Evolutionary conservation across 92 coral and sea anemone species (phyloP).

Genomic region (Chrysogorgia sp.): DNA sequence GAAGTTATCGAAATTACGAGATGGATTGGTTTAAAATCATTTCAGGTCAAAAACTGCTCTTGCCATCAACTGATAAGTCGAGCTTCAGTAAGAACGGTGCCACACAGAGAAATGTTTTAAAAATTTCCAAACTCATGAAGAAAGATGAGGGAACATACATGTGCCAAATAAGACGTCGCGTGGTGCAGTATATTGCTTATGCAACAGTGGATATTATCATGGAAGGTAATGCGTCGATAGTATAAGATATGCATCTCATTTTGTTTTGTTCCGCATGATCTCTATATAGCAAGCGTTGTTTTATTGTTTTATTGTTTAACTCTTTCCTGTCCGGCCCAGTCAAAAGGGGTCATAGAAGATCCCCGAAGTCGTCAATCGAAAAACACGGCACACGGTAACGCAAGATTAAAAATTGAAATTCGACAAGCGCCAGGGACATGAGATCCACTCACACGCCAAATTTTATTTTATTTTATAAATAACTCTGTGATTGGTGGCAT

Average conservation of each 20-base stretch:
- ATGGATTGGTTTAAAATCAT: conserved; percentile 15
- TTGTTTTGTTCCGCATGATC: no score
- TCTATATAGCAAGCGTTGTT: no score
- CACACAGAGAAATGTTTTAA: conserved; percentile 23
- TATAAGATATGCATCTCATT: not conserved
- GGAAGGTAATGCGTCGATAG: conserved; percentile 7
- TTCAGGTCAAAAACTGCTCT: not conserved
- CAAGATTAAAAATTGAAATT: no score
- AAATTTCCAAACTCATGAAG: conserved; percentile 10
- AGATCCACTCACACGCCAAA: no score
- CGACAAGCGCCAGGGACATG: no score
- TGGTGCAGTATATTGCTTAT: not conserved
- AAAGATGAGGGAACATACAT: conserved; percentile 62
- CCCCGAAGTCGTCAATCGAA: no score
- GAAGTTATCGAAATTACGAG: conserved; percentile 24
- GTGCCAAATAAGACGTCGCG: conserved; percentile 44
- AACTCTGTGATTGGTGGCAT: no score
- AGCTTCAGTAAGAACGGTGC: not conserved
- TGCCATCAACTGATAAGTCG: not conserved
- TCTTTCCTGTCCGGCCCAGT: no score
- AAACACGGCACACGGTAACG: no score
- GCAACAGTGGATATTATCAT: not conserved
- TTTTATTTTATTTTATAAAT: no score
- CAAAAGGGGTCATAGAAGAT: no score
- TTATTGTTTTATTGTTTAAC: no score